Conservation (phyloP, 2,888 invertebrate species). For the Thymelicus lineola region DNA sequence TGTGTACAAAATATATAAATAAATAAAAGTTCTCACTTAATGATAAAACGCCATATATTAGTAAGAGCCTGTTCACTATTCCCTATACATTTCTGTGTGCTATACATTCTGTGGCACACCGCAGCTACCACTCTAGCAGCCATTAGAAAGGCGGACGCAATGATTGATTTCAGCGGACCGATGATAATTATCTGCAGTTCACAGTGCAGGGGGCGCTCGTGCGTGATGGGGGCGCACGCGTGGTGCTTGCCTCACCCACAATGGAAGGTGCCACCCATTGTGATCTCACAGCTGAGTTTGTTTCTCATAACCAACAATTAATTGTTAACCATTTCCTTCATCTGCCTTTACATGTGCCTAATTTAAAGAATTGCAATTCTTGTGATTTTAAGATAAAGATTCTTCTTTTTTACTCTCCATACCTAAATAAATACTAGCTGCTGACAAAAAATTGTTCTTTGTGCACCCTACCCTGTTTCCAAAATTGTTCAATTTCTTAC, state of each 20-base stretch:
- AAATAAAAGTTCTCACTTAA: too few relatives aligned
- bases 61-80: background rate
- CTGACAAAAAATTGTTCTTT: too few relatives aligned
- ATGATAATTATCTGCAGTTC: conserved; percentile 47
- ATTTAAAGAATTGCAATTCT: too few relatives aligned
- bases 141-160: conserved; percentile 40
- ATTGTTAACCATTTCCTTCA: too few relatives aligned
- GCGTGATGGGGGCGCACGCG: conserved; percentile 48
- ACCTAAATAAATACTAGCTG: too few relatives aligned
- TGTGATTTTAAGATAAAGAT: too few relatives aligned
- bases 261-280: background rate
- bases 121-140: background rate
- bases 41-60: background rate
- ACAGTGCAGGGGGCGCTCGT: conserved; percentile 46
- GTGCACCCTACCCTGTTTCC: too few relatives aligned
- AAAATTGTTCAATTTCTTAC: too few relatives aligned
- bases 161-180: conserved; percentile 45
- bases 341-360: too few relatives aligned
- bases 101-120: background rate
- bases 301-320: background rate
- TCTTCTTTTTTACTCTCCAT: too few relatives aligned
- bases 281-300: background rate
- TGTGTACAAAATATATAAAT: too few relatives aligned
- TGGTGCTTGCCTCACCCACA: conserved; percentile 39
- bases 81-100: background rate